These are phyloP conservation scores for Montipora sp. DNA, from an alignment of 64 coral and sea anemone genomes.

Conservation along the genomic window DNA sequence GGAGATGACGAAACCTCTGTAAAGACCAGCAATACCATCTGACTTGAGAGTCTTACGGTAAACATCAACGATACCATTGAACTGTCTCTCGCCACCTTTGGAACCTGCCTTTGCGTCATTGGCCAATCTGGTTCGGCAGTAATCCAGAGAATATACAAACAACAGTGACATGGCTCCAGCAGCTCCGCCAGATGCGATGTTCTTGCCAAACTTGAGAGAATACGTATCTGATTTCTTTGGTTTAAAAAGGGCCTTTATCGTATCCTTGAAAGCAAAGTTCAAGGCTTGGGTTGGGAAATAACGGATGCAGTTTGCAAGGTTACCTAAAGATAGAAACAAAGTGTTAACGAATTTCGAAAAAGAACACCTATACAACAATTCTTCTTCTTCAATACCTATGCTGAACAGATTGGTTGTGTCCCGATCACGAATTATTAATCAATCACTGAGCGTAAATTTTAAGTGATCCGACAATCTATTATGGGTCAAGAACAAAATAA, in stretches of 20 bases:
- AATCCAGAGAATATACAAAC: conserved; percentile 97
- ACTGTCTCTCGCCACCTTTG: conserved; percentile 93
- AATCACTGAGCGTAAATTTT: too few species aligned
- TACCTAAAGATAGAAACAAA: conserved; percentile 61
- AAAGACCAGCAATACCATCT: conserved; percentile 92
- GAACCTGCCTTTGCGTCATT: conserved; percentile 92
- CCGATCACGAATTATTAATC: too few species aligned
- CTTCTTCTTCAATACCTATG: too few species aligned
- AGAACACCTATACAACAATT: too few species aligned
- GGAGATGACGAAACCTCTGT: conserved; percentile 96
- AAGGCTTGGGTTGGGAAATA: conserved; percentile 98
- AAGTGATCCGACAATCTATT: too few species aligned
- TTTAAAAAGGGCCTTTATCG: conserved; percentile 94
- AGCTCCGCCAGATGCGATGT: conserved; percentile 94
- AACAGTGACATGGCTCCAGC: conserved; percentile 96
- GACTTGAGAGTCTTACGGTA: conserved; percentile 89
- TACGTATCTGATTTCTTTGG: conserved; percentile 86
- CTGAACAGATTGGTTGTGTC: too few species aligned
- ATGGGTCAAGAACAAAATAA: too few species aligned
- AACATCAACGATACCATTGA: conserved; percentile 97
- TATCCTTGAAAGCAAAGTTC: conserved; percentile 99
- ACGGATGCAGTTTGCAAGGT: conserved; percentile 97
- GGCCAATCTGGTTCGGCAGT: conserved; percentile 96
- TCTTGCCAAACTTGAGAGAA: conserved; percentile 82
- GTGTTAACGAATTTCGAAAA: too few species aligned